phyloP scores from a whole-genome alignment of 2,888 invertebrate species.

The Cataglyphis albicans region DNA sequence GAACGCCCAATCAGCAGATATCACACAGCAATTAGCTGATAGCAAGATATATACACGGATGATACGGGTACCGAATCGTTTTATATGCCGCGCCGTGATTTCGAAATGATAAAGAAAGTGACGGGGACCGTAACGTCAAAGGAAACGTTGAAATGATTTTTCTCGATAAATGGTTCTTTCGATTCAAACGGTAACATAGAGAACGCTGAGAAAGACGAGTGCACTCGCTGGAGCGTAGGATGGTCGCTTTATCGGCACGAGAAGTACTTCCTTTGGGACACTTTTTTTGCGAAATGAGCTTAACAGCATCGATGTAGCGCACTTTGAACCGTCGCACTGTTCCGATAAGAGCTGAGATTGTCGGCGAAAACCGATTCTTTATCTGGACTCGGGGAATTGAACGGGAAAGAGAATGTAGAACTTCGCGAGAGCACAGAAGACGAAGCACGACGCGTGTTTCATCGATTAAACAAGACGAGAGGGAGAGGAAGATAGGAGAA shows the following conservation, averaged over 20 bases:
- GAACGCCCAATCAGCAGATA: conserved; percentile 34
- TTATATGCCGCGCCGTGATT: conserved; percentile 20
- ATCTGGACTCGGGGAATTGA: conserved; percentile 46
- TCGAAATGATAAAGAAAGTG: conserved; percentile 14
- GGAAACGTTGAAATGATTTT: conserved; percentile 64
- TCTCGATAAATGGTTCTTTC: conserved; percentile 68
- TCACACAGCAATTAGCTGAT: background rate
- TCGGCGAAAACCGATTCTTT: conserved; percentile 61
- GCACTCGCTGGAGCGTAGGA: conserved; percentile 54
- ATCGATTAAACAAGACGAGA: conserved; percentile 63
- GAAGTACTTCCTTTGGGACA: conserved; percentile 66
- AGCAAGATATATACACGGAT: conserved; percentile 1
- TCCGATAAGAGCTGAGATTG: conserved; percentile 62
- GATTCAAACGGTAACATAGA: conserved; percentile 53
- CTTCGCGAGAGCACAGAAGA: background rate
- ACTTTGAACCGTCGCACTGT: conserved; percentile 50
- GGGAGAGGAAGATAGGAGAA: background rate
- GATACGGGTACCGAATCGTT: conserved; percentile 8
- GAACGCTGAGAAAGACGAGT: conserved; percentile 64
- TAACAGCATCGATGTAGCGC: conserved; percentile 53
- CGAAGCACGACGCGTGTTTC: conserved; percentile 55
- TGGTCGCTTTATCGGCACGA: conserved; percentile 67
- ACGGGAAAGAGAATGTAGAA: background rate
- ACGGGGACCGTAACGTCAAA: conserved; percentile 61
- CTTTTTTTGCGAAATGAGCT: conserved; percentile 48